A percentile compares a stretch with the other conserved stretches of the same genome.
phyloP scores from a whole-genome alignment of 2,888 invertebrate genomes.

The Microplitis manilae region DNA sequence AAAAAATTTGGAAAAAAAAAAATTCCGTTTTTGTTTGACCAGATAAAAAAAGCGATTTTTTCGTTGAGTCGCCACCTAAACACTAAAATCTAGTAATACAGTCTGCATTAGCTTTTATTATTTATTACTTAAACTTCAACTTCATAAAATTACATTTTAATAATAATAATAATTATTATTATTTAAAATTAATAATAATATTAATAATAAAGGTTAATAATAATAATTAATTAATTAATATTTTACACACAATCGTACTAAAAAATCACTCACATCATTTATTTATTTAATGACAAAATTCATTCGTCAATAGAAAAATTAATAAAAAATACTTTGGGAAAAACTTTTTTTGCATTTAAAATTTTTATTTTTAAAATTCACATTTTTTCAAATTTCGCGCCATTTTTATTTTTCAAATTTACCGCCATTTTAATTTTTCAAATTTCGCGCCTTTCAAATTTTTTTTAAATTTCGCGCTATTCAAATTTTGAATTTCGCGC shows the following conservation, averaged over 20 bases:
- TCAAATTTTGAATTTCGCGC: too few species aligned
- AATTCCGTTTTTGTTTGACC: slow-evolving; percentile 14
- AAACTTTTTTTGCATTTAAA: background rate
- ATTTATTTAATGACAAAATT: background rate
- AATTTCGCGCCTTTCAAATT: too few species aligned
- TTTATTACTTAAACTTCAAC: background rate
- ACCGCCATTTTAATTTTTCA: too few species aligned
- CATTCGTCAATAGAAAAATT: slow-evolving; percentile 39
- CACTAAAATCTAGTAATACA: slow-evolving; percentile 67
- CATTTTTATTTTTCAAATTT: too few species aligned
- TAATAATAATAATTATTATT: slow-evolving; percentile 50
- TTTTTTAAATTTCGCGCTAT: too few species aligned
- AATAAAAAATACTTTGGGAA: slow-evolving; percentile 38
- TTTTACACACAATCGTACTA: background rate
- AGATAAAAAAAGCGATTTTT: background rate
- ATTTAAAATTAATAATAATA: background rate
- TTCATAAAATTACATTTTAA: slow-evolving; percentile 63
- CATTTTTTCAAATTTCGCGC: too few species aligned
- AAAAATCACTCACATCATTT: background rate
- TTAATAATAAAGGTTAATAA: slow-evolving; percentile 20
- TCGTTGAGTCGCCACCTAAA: slow-evolving; percentile 8
- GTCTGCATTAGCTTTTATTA: slow-evolving; percentile 62
- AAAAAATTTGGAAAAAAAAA: background rate
- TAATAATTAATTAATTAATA: slow-evolving; percentile 17
- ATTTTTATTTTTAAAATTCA: background rate